Evolutionary conservation across 23 tunicate genomes (phyloP), one percentile per base, ranked within the genome.

Genomic region (Trididemnum clinides): DNA sequence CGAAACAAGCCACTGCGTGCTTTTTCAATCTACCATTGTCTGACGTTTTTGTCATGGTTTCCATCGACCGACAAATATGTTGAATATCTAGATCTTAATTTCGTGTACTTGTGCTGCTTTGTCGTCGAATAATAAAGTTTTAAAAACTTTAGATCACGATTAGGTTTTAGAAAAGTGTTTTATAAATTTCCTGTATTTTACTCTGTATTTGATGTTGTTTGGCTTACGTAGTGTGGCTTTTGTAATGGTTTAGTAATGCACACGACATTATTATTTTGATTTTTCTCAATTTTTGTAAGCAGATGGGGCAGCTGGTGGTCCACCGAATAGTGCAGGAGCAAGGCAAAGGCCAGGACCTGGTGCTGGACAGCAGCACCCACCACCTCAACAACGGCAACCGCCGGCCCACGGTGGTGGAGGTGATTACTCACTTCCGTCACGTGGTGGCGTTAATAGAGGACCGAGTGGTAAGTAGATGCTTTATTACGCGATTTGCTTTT

Each of bases 361-460:
- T 50, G 77, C 50, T 25, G 59, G 77, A 25, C 74, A 77, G 25
- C 39, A 33, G 58, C 36, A 50, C 6, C 71, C 30, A 2, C 25
- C 37, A 23, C 59, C 51, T 64, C 80, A 64, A 23, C 37, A 18
- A 28, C 70, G 69, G 49, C 77, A 65, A 30, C 30, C 70, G 4
- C 70, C 69, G n/a, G 12, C 29, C 32, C 19, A 57, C 10, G 80
- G 80, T 3, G 87, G 66, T 21, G 35, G 37, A 5, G 83, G 82
- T 15, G 88, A 85, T 28, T 62, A 73, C 37, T 37, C 88, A 1
- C 39, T 85, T n/a, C 80, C 82, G 28, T 73, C 82, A 0, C 80
- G 88, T 27, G 87, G 86, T 64, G 86, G 72, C n/a, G 50, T 65
- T 71, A 23, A 51, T 29, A 25, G 78, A 1, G 74, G 26, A 22